These are phyloP conservation scores for Apostichopus californicus DNA, from an alignment of 35 echinoderm and acorn worm genomes.

Conservation along the genomic window DNA sequence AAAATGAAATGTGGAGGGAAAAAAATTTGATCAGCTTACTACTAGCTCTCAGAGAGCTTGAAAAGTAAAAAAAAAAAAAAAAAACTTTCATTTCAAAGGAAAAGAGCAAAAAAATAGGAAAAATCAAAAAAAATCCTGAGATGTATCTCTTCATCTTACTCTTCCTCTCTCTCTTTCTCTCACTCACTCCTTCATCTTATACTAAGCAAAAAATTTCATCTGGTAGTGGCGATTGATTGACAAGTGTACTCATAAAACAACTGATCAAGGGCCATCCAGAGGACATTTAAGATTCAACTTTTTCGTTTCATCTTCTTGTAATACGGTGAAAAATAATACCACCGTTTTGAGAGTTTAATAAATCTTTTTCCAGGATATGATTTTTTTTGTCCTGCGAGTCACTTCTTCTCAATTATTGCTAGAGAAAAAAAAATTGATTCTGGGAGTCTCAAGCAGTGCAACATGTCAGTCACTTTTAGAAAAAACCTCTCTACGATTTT, in stretches of 20 bases:
- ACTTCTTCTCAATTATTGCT: conserved; percentile 54
- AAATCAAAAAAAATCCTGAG: background rate
- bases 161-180: background rate
- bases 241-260: conserved; percentile 50
- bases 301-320: conserved; percentile 17
- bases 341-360: conserved; percentile 35
- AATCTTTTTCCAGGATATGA: conserved; percentile 33
- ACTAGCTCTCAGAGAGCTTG: too few species aligned
- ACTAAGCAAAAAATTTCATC: background rate
- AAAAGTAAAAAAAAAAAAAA: background rate
- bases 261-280: conserved; percentile 41
- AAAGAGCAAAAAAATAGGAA: background rate
- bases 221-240: conserved; percentile 15
- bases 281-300: conserved; percentile 36
- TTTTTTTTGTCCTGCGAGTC: conserved; percentile 19
- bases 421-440: conserved; percentile 36
- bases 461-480: conserved; percentile 34
- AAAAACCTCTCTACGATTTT: conserved; percentile 15
- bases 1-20: background rate
- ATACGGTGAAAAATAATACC: conserved; percentile 41
- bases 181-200: background rate
- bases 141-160: background rate
- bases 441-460: conserved; percentile 11
- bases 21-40: too few species aligned
- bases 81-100: background rate